phyloP scores from a whole-genome alignment of 2,888 invertebrate species.

The Cheilosia pagana region DNA sequence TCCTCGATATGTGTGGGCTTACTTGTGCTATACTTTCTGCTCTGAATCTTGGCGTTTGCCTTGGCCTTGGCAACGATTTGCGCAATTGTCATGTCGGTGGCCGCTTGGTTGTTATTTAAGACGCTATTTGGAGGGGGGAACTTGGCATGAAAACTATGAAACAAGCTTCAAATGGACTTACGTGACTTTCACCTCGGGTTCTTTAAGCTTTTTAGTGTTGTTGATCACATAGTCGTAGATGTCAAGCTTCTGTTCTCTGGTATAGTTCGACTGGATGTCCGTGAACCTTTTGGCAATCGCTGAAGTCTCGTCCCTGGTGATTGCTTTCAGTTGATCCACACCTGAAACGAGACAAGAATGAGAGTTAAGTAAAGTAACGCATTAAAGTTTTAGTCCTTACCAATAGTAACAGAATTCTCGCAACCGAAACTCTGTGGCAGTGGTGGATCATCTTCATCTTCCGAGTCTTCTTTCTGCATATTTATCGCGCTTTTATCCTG shows the following conservation, averaged over 20 bases:
- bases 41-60: conserved; percentile 78
- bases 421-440: conserved; percentile 75
- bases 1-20: conserved; percentile 81
- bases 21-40: conserved; percentile 79
- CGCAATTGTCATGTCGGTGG: conserved; percentile 78
- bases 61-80: conserved; percentile 80
- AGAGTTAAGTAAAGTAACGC: neutral
- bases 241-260: conserved; percentile 77
- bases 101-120: conserved; percentile 39
- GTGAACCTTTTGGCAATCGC: conserved; percentile 77
- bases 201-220: conserved; percentile 76
- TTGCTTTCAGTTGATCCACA: conserved; percentile 61
- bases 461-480: neutral
- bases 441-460: conserved; percentile 42
- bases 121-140: conserved; percentile 40
- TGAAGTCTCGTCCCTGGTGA: conserved; percentile 67
- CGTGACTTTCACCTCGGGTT: conserved; percentile 76
- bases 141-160: conserved; percentile 18
- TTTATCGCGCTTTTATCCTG: conserved; percentile 6
- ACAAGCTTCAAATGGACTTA: conserved; percentile 64
- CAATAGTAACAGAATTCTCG: conserved; percentile 75
- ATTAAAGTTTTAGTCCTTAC: no score
- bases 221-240: conserved; percentile 79
- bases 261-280: conserved; percentile 78
- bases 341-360: conserved; percentile 34